These are phyloP conservation scores for Rhorus exstirpatorius DNA, from an alignment of 2,888 invertebrate genomes.

Conservation along the genomic window DNA sequence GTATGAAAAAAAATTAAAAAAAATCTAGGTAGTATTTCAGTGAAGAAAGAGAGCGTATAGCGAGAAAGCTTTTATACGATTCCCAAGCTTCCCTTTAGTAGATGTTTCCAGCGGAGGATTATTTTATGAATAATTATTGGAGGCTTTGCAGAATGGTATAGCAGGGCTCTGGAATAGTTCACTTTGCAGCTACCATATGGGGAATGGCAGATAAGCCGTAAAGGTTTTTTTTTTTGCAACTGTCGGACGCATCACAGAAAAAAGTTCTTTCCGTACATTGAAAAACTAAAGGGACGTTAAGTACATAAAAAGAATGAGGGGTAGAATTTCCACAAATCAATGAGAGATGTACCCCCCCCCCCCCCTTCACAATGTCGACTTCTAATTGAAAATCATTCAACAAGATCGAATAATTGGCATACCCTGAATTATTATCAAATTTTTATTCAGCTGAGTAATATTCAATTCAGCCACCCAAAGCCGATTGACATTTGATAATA, in stretches of 20 bases:
- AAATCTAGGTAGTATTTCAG: slow-evolving; percentile 60
- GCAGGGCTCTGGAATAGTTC: slow-evolving; percentile 7
- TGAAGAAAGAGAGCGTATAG: slow-evolving; percentile 33
- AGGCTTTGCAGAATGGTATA: slow-evolving; percentile 47
- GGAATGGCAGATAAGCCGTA: slow-evolving; percentile 43
- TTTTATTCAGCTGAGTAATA: too few relatives aligned
- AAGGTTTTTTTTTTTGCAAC: not conserved
- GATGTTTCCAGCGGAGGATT: slow-evolving; percentile 60
- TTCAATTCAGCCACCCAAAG: too few relatives aligned
- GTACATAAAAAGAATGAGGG: too few relatives aligned
- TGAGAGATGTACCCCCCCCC: too few relatives aligned
- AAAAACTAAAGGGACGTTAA: too few relatives aligned
- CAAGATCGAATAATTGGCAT: too few relatives aligned
- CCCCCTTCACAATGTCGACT: too few relatives aligned
- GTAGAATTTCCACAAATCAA: too few relatives aligned
- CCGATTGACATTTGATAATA: too few relatives aligned
- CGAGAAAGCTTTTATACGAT: slow-evolving; percentile 48
- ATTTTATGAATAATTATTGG: slow-evolving; percentile 66
- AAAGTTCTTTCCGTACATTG: not conserved
- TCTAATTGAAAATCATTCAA: too few relatives aligned
- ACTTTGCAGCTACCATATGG: slow-evolving; percentile 53
- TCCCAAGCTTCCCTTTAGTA: slow-evolving; percentile 28
- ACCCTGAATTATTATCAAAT: too few relatives aligned
- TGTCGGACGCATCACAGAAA: not conserved
- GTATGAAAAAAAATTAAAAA: slow-evolving; percentile 17